Evolutionary conservation across 2,797 vertebrate species (phyloP).

Genomic region (Gallinago stenura): DNA sequence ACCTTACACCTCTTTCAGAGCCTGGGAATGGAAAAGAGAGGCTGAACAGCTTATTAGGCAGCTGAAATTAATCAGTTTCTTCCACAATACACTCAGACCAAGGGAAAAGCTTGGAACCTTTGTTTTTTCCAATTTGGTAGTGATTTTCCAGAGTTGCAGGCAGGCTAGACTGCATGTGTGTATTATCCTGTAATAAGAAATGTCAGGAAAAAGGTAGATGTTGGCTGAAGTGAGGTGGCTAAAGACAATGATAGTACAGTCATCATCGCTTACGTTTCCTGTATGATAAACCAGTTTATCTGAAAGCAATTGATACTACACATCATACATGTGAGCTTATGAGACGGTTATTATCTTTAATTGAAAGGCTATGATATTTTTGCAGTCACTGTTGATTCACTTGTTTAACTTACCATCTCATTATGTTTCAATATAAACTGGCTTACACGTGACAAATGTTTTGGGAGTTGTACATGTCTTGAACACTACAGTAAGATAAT

Average conservation of each 20-base stretch:
- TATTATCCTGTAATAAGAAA: not conserved
- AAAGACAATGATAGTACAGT: not conserved
- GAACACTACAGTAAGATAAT: not conserved
- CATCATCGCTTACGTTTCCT: not conserved
- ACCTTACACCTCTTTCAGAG: not conserved
- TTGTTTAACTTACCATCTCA: not conserved
- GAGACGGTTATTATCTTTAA: not conserved
- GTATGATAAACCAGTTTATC: constrained; percentile 24
- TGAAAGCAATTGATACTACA: not conserved
- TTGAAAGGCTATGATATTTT: not conserved
- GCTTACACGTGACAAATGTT: not conserved
- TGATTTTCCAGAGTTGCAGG: not conserved
- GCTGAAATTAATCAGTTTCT: not conserved
- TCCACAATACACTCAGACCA: not conserved
- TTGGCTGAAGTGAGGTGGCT: not conserved
- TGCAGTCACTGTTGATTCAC: not conserved
- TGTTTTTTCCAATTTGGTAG: not conserved
- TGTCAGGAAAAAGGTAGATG: not conserved
- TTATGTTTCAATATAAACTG: not conserved
- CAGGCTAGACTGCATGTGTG: not conserved
- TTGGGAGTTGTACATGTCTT: not conserved
- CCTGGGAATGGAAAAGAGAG: not conserved
- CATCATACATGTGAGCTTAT: not conserved
- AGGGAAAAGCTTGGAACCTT: not conserved
- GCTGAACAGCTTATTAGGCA: not conserved